These are phyloP conservation scores for Orchesellides sinensis DNA, from an alignment of 2,888 invertebrate species.

Conservation along the genomic window DNA sequence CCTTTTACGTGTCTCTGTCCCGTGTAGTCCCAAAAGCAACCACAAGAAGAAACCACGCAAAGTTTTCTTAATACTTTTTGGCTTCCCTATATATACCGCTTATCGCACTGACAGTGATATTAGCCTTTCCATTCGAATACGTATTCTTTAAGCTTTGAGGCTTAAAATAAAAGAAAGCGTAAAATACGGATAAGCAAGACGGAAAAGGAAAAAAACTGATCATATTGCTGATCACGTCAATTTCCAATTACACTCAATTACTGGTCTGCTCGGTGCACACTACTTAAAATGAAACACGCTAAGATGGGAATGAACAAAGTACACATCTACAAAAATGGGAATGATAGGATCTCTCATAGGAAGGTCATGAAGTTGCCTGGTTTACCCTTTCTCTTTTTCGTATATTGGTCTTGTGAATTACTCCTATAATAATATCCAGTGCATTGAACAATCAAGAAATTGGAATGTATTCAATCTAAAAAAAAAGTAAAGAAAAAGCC, in stretches of 20 bases:
- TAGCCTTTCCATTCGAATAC: no score
- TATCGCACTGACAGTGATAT: no score
- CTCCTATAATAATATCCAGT: constrained; percentile 11
- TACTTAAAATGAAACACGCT: constrained; percentile 17
- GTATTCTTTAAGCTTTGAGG: no score
- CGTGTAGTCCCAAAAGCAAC: neutral
- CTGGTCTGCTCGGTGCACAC: constrained; percentile 53
- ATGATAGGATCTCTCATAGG: constrained; percentile 14
- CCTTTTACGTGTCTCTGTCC: constrained; percentile 1
- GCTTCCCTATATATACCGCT: neutral
- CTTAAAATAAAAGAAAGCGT: neutral
- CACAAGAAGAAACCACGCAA: neutral
- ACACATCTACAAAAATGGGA: neutral
- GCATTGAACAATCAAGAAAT: constrained; percentile 18
- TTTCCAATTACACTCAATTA: constrained; percentile 68
- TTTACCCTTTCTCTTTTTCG: neutral
- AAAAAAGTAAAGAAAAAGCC: no score
- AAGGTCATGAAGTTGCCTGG: constrained; percentile 5
- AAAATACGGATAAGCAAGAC: constrained; percentile 17
- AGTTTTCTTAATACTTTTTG: neutral
- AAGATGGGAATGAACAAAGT: neutral
- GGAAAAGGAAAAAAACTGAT: constrained; percentile 52
- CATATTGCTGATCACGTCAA: constrained; percentile 65
- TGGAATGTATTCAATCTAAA: neutral
- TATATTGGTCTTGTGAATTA: neutral